Conservation (phyloP, 92 coral and sea anemone genomes). For the Desmophyllum pertusum region DNA sequence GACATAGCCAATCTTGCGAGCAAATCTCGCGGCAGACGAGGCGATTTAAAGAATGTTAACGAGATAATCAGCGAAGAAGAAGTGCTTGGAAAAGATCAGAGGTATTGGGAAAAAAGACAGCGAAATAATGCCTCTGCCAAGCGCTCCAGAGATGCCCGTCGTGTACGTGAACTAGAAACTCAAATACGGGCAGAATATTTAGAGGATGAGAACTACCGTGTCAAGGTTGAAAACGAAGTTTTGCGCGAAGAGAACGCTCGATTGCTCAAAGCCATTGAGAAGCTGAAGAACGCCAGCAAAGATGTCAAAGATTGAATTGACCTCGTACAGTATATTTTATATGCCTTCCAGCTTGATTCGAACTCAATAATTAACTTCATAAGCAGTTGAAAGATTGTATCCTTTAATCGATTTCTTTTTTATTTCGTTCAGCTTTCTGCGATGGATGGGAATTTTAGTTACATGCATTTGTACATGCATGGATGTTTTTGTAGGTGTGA, state of each 20-base stretch:
- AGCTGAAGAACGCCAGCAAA: constrained; percentile 14
- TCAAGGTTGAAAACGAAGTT: constrained; percentile 73
- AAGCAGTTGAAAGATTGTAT: background rate
- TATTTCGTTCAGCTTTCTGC: background rate
- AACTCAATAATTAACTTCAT: background rate
- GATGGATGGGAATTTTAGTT: background rate
- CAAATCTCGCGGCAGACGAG: constrained; percentile 63
- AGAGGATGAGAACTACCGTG: constrained; percentile 78
- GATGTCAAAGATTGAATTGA: constrained; percentile 14
- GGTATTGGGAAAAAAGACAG: constrained; percentile 89
- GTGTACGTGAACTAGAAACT: constrained; percentile 92
- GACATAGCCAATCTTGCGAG: constrained; percentile 31
- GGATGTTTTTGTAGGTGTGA: constrained; percentile 14
- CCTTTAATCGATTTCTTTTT: background rate
- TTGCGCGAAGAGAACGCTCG: constrained; percentile 77
- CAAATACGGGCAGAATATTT: constrained; percentile 87
- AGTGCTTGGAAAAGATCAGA: constrained; percentile 71
- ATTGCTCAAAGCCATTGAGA: constrained; percentile 67
- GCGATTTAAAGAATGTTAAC: constrained; percentile 41
- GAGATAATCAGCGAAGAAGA: background rate
- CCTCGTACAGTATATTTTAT: background rate
- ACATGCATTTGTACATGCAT: background rate
- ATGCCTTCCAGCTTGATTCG: background rate
- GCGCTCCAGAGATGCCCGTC: constrained; percentile 87
- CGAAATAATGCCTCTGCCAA: constrained; percentile 91